These are phyloP conservation scores for Percopsis transmontana DNA, from an alignment of 2,113 vertebrate species.

Conservation along the genomic window DNA sequence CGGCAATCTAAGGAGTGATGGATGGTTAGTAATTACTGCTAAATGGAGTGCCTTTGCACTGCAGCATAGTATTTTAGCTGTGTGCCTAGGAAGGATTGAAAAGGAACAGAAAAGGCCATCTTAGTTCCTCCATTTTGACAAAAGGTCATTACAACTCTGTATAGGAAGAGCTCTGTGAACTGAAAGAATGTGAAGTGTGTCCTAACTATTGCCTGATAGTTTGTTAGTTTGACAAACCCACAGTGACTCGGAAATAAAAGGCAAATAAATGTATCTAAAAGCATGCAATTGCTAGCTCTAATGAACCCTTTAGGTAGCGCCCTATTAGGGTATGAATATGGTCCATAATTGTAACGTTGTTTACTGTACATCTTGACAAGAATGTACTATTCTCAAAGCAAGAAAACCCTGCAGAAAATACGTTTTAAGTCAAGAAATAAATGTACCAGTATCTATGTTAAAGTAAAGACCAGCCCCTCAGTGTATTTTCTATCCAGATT, in stretches of 20 bases:
- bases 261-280: not conserved
- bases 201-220: not conserved
- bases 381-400: too few relatives aligned
- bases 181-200: conserved; percentile 7
- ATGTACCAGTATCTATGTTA: too few relatives aligned
- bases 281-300: conserved; percentile 15
- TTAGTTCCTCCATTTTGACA: conserved; percentile 27
- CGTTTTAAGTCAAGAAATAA: too few relatives aligned
- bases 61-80: conserved; percentile 78
- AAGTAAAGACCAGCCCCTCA: too few relatives aligned
- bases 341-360: too few relatives aligned
- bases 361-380: too few relatives aligned
- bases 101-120: conserved; percentile 27
- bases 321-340: too few relatives aligned
- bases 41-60: conserved; percentile 80
- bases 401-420: too few relatives aligned
- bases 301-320: conserved; percentile 20
- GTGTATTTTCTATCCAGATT: not conserved
- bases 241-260: too few relatives aligned
- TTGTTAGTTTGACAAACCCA: too few relatives aligned
- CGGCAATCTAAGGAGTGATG: conserved; percentile 83
- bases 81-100: conserved; percentile 38
- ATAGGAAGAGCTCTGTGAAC: conserved; percentile 5
- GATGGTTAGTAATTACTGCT: conserved; percentile 84
- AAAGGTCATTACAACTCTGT: conserved; percentile 13